Evolutionary conservation across 1,140 invertebrate genomes (phyloP).

Genomic region (Drosophila funebris): DNA sequence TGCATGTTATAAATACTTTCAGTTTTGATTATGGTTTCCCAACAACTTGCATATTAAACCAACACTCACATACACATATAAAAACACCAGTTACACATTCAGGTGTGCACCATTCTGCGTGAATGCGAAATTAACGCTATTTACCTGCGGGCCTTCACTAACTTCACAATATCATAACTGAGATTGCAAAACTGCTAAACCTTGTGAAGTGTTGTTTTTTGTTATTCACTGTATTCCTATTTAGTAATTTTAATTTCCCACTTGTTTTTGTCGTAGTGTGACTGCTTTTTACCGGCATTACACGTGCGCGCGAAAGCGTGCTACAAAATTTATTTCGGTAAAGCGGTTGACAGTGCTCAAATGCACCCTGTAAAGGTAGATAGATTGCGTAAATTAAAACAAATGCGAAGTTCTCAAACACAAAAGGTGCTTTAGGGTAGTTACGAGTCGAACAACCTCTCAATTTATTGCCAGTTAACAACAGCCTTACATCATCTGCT

Average conservation of each 20-base stretch:
- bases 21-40: slow-evolving; percentile 62
- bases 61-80: not conserved
- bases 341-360: no score
- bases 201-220: not conserved
- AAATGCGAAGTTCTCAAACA: no score
- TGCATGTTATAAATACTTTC: slow-evolving; percentile 77
- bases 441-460: not conserved
- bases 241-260: not conserved
- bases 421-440: not conserved
- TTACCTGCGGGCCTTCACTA: slow-evolving; percentile 61
- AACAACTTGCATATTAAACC: slow-evolving; percentile 27
- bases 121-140: slow-evolving; percentile 63
- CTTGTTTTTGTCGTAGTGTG: slow-evolving; percentile 12
- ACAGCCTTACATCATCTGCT: slow-evolving; percentile 23
- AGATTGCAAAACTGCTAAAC: slow-evolving; percentile 48
- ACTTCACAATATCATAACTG: slow-evolving; percentile 48
- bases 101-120: slow-evolving; percentile 21
- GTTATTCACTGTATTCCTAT: not conserved
- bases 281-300: slow-evolving; percentile 31
- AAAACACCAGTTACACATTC: not conserved
- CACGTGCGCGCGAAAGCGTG: slow-evolving; percentile 48
- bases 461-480: not conserved
- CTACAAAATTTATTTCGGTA: slow-evolving; percentile 43
- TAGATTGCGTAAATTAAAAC: no score
- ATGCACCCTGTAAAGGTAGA: no score